These are phyloP conservation scores for Nasonia oneida DNA, from an alignment of 2,888 invertebrate genomes.

Conservation along the genomic window DNA sequence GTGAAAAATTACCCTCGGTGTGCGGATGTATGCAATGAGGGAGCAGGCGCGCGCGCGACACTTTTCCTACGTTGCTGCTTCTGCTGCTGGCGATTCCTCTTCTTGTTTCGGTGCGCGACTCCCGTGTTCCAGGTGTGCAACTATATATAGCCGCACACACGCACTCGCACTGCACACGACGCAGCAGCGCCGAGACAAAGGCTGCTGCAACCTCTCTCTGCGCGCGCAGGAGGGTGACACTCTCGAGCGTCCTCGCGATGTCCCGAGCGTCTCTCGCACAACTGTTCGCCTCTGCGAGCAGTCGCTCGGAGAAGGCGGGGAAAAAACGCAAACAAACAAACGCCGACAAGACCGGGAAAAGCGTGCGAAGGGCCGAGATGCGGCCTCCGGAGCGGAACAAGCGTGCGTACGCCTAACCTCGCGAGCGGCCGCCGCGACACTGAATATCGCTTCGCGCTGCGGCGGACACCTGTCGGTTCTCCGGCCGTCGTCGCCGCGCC, in stretches of 20 bases:
- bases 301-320: not conserved
- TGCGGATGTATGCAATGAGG: not conserved
- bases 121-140: slow-evolving; percentile 2
- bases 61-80: not conserved
- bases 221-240: not conserved
- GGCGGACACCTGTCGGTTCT: slow-evolving; percentile 78
- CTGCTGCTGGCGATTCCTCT: slow-evolving; percentile 10
- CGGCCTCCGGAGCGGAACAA: slow-evolving; percentile 25
- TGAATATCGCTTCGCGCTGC: slow-evolving; percentile 67
- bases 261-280: too few relatives aligned
- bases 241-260: not conserved
- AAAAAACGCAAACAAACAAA: not conserved
- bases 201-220: not conserved
- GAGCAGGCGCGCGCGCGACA: slow-evolving; percentile 7
- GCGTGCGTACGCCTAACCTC: slow-evolving; percentile 70
- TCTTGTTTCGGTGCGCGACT: slow-evolving; percentile 19
- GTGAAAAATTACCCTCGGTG: slow-evolving; percentile 31
- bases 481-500: slow-evolving; percentile 73
- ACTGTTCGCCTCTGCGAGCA: too few relatives aligned
- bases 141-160: not conserved
- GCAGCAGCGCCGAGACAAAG: slow-evolving; percentile 1
- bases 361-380: slow-evolving; percentile 9
- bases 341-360: not conserved
- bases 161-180: not conserved
- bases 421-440: slow-evolving; percentile 79